Evolutionary conservation across 2,113 vertebrate genomes (phyloP).

Genomic region (Leucosticte australis): DNA sequence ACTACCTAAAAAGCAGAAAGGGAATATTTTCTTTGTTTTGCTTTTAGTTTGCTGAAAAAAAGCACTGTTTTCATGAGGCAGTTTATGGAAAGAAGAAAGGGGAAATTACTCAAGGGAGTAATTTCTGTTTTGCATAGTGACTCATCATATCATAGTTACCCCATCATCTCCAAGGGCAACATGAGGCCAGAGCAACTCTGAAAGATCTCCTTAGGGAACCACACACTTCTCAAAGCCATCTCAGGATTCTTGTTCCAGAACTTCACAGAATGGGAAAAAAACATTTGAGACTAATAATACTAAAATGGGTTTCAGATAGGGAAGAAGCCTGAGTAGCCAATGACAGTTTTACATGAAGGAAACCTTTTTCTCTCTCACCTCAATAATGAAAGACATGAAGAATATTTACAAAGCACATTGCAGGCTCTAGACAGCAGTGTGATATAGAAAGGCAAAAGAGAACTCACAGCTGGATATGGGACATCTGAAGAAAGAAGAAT

Average conservation of each 20-base stretch:
- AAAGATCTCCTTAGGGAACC: neutral
- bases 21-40: neutral
- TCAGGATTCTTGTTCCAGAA: neutral
- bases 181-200: neutral
- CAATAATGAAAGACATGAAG: neutral
- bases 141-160: slow-evolving; percentile 20
- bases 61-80: neutral
- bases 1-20: neutral
- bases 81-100: neutral
- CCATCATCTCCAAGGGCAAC: slow-evolving; percentile 27
- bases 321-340: neutral
- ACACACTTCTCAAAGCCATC: neutral
- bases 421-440: neutral
- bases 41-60: neutral
- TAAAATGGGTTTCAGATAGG: neutral
- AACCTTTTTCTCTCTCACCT: neutral
- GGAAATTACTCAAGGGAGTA: slow-evolving; percentile 17
- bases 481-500: neutral
- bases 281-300: neutral
- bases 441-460: neutral
- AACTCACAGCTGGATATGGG: neutral
- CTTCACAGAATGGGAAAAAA: neutral
- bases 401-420: neutral
- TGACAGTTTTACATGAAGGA: neutral
- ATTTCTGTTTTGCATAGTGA: slow-evolving; percentile 34